These are phyloP conservation scores for Kryphioiulus occultus DNA, from an alignment of 2,888 invertebrate genomes.

Conservation along the genomic window DNA sequence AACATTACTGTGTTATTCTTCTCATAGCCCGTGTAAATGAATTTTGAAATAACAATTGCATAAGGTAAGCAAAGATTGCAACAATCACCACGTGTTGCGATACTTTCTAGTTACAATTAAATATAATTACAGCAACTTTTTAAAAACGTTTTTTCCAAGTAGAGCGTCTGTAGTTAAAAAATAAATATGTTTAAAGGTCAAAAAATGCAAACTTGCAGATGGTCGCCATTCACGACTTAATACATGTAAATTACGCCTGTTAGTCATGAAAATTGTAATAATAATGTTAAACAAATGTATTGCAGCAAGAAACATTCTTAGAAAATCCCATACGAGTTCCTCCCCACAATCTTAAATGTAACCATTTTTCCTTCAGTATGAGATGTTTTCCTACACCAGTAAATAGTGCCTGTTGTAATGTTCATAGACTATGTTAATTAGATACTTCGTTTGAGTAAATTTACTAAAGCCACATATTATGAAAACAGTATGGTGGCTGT, in stretches of 20 bases:
- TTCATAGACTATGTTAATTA: constrained; percentile 5
- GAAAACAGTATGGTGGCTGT: neutral
- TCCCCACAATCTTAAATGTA: neutral
- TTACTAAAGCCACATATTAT: neutral
- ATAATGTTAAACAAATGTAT: neutral
- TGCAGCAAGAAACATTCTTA: neutral
- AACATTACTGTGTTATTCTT: too few species aligned
- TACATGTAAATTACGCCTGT: neutral
- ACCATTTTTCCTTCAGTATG: neutral
- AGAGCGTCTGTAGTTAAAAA: neutral
- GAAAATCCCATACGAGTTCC: neutral
- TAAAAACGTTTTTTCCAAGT: neutral
- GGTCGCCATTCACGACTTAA: neutral
- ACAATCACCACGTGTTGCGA: too few species aligned
- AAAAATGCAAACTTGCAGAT: neutral
- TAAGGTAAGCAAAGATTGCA: too few species aligned
- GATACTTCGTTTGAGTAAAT: neutral
- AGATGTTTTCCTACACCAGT: neutral
- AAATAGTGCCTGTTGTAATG: neutral
- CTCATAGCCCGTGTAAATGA: too few species aligned
- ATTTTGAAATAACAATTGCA: too few species aligned
- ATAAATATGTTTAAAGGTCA: neutral
- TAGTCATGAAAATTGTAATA: neutral
- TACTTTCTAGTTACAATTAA: too few species aligned
- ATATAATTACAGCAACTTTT: too few species aligned